A percentile compares a stretch with the other conserved stretches of the same genome.
phyloP scores from a whole-genome alignment of 2,888 invertebrate genomes.

The Xanthorhoe designata region DNA sequence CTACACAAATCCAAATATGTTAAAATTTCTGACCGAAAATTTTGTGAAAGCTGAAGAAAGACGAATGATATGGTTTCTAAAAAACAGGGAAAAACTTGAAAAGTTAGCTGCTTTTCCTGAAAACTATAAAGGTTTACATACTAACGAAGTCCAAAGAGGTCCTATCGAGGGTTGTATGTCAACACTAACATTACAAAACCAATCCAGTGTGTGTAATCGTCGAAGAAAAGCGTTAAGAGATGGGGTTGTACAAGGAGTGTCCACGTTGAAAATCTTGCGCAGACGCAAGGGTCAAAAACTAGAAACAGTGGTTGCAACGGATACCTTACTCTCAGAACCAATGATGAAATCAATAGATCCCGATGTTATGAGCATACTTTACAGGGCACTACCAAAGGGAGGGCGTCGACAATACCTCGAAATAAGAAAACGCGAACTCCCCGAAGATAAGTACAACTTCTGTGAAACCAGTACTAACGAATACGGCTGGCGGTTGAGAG shows the following conservation, averaged over 20 bases:
- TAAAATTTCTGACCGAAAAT: slow-evolving; percentile 44
- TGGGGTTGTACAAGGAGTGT: slow-evolving; percentile 15
- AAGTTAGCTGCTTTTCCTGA: slow-evolving; percentile 21
- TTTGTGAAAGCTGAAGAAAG: slow-evolving; percentile 41
- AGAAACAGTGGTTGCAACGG: neutral
- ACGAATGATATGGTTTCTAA: slow-evolving; percentile 45
- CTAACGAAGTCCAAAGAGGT: slow-evolving; percentile 23
- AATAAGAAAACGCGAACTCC: slow-evolving; percentile 40
- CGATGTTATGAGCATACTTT: slow-evolving; percentile 25
- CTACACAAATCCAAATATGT: slow-evolving; percentile 37
- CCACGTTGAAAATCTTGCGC: slow-evolving; percentile 6
- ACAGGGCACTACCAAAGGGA: slow-evolving; percentile 29
- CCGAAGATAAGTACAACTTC: slow-evolving; percentile 49
- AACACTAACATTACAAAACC: slow-evolving; percentile 22
- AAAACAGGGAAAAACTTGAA: slow-evolving; percentile 32
- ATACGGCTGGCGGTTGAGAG: slow-evolving; percentile 48
- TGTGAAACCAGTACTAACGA: slow-evolving; percentile 46
- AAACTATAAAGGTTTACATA: slow-evolving; percentile 22
- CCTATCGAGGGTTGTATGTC: slow-evolving; percentile 24
- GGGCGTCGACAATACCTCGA: slow-evolving; percentile 45
- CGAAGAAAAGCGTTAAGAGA: slow-evolving; percentile 28
- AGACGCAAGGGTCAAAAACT: slow-evolving; percentile 7
- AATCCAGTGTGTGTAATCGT: slow-evolving; percentile 24
- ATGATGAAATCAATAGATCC: slow-evolving; percentile 37
- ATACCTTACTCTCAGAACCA: slow-evolving; percentile 6